Evolutionary conservation across 2,113 vertebrate species (phyloP), one percentile per base, ranked within the genome.

Genomic region (Dromaius novaehollandiae): DNA sequence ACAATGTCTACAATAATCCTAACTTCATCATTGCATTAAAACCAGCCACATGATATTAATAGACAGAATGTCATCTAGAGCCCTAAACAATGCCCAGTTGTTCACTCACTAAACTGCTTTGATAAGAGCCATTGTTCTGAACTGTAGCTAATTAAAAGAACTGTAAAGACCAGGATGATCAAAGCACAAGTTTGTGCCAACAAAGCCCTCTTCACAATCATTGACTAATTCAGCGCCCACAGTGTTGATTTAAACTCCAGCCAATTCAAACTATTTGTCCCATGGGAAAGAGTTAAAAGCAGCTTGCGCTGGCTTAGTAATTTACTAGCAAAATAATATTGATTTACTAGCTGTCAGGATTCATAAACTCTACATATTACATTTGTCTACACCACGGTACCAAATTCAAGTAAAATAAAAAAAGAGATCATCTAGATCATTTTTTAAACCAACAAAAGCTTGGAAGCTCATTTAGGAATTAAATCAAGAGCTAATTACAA

Each of bases 291-390:
- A 97, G 95, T 97, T 98, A 96, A 97, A 97, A 96, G 95, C 73
- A 91, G 93, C 68, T 83, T 73, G 93, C 70, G 85, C 75, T 65
- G 76, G 84, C 90, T 95, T 89, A 82, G 60, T 97, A 96, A 97
- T 95, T 97, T 97, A 96, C 94, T 90, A 97, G 94, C 94, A 97
- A 97, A 97, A 97, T 96, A 97, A 95, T 93, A 95, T 13, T 97
- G 96, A 98, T 98, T 97, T 97, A 98, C 95, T 96, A 97, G 95
- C 96, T 97, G 97, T 97, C 97, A 96, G 80, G 87, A 97, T 98
- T 97, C 92, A 97, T 97, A 95, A 96, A 94, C 78, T 93, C 93
- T 86, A 69, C 58, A 36, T 81, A 95, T 88, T 76, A 90, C 55
- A 66, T 95, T 97, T 97, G 95, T 95, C 97, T 93, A 82, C 92